These are phyloP conservation scores for Luehdorfia chinensis DNA, from an alignment of 1,140 invertebrate species.

Conservation along the genomic window DNA sequence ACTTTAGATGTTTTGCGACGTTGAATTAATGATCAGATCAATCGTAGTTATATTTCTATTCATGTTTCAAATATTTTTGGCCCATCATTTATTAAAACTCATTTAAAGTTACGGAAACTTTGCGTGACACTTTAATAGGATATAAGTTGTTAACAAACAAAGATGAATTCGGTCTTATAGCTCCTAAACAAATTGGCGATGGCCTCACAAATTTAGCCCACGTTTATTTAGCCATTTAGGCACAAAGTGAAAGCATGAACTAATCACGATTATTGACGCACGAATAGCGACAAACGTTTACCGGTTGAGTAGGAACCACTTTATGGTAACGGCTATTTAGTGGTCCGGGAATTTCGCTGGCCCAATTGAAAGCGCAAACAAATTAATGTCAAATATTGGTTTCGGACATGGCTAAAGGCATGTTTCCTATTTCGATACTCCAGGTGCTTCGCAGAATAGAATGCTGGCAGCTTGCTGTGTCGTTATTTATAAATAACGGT, in stretches of 20 bases:
- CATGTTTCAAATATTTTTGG: too few species aligned
- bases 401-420: neutral
- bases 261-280: slow-evolving; percentile 34
- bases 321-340: slow-evolving; percentile 20
- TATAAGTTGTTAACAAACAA: too few species aligned
- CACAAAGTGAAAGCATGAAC: slow-evolving; percentile 27
- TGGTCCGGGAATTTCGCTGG: slow-evolving; percentile 6
- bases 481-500: neutral
- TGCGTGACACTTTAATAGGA: too few species aligned
- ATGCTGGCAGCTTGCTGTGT: too few species aligned
- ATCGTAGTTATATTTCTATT: too few species aligned
- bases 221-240: slow-evolving; percentile 21
- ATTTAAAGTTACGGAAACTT: too few species aligned
- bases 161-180: too few species aligned
- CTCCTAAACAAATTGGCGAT: too few species aligned
- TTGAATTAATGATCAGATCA: too few species aligned
- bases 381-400: slow-evolving; percentile 10
- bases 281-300: slow-evolving; percentile 21
- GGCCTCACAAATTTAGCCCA: slow-evolving; percentile 20
- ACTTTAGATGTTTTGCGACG: too few species aligned
- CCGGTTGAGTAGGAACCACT: slow-evolving; percentile 5
- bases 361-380: slow-evolving; percentile 13
- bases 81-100: too few species aligned
- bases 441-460: too few species aligned
- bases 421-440: neutral